Conservation (phyloP, 2,797 vertebrate species). For the Carapus acus region DNA sequence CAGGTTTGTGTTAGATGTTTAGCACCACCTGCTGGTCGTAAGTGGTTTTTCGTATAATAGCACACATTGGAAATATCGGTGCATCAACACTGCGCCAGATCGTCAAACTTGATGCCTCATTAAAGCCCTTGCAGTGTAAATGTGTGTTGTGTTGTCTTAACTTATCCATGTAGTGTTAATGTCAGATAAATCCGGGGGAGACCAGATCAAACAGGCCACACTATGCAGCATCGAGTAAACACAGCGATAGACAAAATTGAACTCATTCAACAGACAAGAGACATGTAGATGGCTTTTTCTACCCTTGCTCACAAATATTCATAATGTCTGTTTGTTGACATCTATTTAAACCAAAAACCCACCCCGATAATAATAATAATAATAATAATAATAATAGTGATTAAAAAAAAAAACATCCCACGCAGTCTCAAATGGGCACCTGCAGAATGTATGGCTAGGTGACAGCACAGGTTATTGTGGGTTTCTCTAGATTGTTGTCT, state of each 20-base stretch:
- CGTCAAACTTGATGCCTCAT: constrained; percentile 36
- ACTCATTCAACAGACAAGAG: constrained; percentile 81
- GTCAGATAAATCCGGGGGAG: constrained; percentile 68
- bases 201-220: constrained; percentile 26
- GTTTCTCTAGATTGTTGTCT: constrained; percentile 40
- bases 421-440: constrained; percentile 26
- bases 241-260: constrained; percentile 70
- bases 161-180: constrained; percentile 68
- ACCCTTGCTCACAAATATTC: constrained; percentile 38
- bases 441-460: constrained; percentile 18
- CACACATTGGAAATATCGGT: constrained; percentile 2
- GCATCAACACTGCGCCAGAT: constrained; percentile 14
- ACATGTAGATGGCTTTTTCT: constrained; percentile 82
- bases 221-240: constrained; percentile 49
- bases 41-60: constrained; percentile 24
- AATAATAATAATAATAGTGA: too few species aligned
- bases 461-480: constrained; percentile 41
- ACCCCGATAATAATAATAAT: too few species aligned
- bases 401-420: constrained; percentile 18
- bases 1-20: constrained; percentile 42
- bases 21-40: constrained; percentile 66
- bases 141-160: constrained; percentile 23
- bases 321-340: constrained; percentile 37
- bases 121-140: constrained; percentile 33
- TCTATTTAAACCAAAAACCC: constrained; percentile 49